phyloP scores from a whole-genome alignment of 2,797 vertebrate species.

The Galaxias olidus region DNA sequence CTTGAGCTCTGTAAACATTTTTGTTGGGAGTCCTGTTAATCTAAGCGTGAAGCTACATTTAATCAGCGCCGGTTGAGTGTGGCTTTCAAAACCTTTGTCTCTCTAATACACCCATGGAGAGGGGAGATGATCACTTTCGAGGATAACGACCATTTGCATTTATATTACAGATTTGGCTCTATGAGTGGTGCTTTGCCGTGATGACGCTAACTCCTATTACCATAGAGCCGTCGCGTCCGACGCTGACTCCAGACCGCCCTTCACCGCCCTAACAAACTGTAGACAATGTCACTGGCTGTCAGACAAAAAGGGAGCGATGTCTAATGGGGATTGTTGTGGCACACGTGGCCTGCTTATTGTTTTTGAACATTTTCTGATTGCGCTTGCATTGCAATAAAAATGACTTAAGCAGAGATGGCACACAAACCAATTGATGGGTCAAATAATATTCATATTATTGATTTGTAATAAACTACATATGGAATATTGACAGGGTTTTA shows the following conservation, averaged over 20 bases:
- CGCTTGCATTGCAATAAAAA: too few relatives aligned
- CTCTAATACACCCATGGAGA: slow-evolving; percentile 43
- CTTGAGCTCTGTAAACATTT: too few relatives aligned
- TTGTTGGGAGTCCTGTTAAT: too few relatives aligned
- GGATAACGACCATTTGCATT: slow-evolving; percentile 66
- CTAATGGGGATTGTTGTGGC: slow-evolving; percentile 31
- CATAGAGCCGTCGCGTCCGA: slow-evolving; percentile 43
- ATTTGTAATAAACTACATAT: too few relatives aligned
- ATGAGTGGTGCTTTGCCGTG: slow-evolving; percentile 57
- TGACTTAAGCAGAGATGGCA: too few relatives aligned
- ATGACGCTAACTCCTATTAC: slow-evolving; percentile 48
- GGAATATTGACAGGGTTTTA: too few relatives aligned
- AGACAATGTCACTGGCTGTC: slow-evolving; percentile 30
- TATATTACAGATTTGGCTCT: slow-evolving; percentile 57
- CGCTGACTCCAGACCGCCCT: slow-evolving; percentile 53
- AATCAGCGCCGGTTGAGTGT: slow-evolving; percentile 36
- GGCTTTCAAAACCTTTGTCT: slow-evolving; percentile 36
- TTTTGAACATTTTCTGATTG: too few relatives aligned
- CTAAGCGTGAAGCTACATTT: slow-evolving; percentile 24
- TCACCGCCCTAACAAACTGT: slow-evolving; percentile 11
- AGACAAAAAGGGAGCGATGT: slow-evolving; percentile 32
- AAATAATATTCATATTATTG: too few relatives aligned
- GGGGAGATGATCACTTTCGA: slow-evolving; percentile 49
- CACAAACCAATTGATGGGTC: too few relatives aligned
- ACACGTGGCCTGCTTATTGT: slow-evolving; percentile 29